A percentile compares a stretch with the other conserved stretches of the same genome.
phyloP scores from a whole-genome alignment of 2,113 vertebrate species.

The Globicephala melas region DNA sequence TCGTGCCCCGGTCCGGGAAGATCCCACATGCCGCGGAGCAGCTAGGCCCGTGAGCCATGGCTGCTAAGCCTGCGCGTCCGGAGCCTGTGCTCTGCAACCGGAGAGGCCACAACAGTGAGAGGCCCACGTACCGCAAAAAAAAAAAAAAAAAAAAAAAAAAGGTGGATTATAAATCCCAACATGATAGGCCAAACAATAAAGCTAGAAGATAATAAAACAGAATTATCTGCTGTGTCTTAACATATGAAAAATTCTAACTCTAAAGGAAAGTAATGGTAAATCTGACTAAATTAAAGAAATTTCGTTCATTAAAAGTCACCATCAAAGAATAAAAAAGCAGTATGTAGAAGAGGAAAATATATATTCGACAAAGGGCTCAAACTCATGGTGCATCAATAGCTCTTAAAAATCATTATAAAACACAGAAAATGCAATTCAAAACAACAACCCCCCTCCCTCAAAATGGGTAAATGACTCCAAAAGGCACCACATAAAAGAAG shows the following conservation, averaged over 20 bases:
- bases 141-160: neutral
- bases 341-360: neutral
- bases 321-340: neutral
- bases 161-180: too few relatives aligned
- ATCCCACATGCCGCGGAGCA: too few relatives aligned
- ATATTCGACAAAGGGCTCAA: neutral
- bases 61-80: too few relatives aligned
- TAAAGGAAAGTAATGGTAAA: neutral
- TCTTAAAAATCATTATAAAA: neutral
- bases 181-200: neutral
- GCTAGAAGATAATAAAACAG: neutral
- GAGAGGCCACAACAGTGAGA: too few relatives aligned
- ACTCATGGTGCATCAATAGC: neutral
- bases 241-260: neutral
- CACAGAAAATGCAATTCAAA: neutral
- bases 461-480: neutral
- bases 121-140: too few relatives aligned
- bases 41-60: too few relatives aligned
- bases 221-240: neutral
- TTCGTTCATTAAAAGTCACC: neutral
- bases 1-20: too few relatives aligned
- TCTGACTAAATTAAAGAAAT: neutral
- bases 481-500: neutral
- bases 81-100: too few relatives aligned
- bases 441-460: neutral